Evolutionary conservation across 2,888 invertebrate genomes (phyloP).

Genomic region (Labia minor): DNA sequence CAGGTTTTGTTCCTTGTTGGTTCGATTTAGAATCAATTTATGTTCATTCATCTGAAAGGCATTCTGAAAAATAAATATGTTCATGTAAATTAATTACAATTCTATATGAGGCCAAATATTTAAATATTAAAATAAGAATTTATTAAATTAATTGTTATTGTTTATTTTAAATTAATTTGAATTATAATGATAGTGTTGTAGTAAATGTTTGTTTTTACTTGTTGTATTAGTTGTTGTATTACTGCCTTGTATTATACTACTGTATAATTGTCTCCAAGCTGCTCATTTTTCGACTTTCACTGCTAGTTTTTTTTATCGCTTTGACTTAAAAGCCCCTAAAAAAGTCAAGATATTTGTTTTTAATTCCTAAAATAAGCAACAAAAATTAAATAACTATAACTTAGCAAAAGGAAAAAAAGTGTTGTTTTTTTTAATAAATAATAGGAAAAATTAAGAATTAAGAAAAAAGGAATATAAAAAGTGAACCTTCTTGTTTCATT

Average conservation of each 20-base stretch:
- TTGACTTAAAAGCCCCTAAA: slow-evolving; percentile 31
- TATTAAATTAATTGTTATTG: too few species aligned
- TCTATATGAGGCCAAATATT: background rate
- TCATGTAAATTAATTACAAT: slow-evolving; percentile 15
- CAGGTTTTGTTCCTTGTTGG: slow-evolving; percentile 23
- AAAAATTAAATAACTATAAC: slow-evolving; percentile 1
- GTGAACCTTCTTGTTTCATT: slow-evolving; percentile 89
- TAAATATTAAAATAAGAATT: background rate
- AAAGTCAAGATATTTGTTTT: slow-evolving; percentile 9
- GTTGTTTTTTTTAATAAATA: too few species aligned
- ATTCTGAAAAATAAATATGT: too few species aligned
- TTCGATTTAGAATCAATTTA: slow-evolving; percentile 51
- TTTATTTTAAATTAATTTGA: too few species aligned
- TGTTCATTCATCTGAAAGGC: slow-evolving; percentile 79
- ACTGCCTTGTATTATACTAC: too few species aligned
- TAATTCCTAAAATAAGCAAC: slow-evolving; percentile 15
- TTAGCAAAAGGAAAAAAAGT: too few species aligned
- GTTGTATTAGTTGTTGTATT: slow-evolving; percentile 73
- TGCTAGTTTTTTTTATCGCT: slow-evolving; percentile 55
- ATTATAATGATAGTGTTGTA: too few species aligned
- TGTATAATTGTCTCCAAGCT: slow-evolving; percentile 85
- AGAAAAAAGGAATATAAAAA: too few species aligned
- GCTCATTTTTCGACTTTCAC: slow-evolving; percentile 75
- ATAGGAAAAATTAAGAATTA: too few species aligned
- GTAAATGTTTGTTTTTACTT: too few species aligned